phyloP scores from a whole-genome alignment of 2,888 invertebrate species.

The Diploptera punctata region DNA sequence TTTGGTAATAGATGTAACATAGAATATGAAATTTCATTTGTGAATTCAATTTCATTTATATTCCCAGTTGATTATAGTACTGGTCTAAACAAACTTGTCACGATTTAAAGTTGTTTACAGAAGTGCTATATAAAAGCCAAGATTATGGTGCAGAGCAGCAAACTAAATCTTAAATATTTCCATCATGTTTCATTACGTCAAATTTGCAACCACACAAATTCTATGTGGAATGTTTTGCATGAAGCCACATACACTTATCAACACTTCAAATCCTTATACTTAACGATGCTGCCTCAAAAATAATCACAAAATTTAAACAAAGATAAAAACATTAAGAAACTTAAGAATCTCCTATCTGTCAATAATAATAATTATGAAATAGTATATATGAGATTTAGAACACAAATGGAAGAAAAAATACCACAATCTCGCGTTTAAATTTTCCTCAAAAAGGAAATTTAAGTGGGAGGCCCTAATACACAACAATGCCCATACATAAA shows the following conservation, averaged over 20 bases:
- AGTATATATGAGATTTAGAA: slow-evolving; percentile 13
- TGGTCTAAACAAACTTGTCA: background rate
- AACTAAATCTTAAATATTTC: background rate
- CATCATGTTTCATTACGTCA: background rate
- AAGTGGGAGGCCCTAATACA: slow-evolving; percentile 7
- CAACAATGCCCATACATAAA: slow-evolving; percentile 29
- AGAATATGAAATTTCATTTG: background rate
- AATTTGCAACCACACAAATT: slow-evolving; percentile 19
- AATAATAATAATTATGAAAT: slow-evolving; percentile 5
- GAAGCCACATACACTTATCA: slow-evolving; percentile 7
- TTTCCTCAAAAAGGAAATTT: background rate
- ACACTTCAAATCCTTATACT: slow-evolving; percentile 7
- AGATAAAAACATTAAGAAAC: slow-evolving; percentile 13
- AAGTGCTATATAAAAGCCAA: slow-evolving; percentile 1
- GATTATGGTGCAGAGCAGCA: background rate
- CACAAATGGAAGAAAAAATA: slow-evolving; percentile 14
- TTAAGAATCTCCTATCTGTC: background rate
- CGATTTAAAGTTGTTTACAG: slow-evolving; percentile 9
- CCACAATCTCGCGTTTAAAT: background rate
- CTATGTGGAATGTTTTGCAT: slow-evolving; percentile 24
- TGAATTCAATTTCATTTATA: background rate
- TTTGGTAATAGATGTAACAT: background rate
- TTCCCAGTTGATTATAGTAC: background rate
- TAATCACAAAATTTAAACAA: slow-evolving; percentile 19
- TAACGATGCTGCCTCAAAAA: slow-evolving; percentile 10